These are phyloP conservation scores for Sussaba pulchella DNA, from an alignment of 2,888 invertebrate genomes.

Conservation along the genomic window DNA sequence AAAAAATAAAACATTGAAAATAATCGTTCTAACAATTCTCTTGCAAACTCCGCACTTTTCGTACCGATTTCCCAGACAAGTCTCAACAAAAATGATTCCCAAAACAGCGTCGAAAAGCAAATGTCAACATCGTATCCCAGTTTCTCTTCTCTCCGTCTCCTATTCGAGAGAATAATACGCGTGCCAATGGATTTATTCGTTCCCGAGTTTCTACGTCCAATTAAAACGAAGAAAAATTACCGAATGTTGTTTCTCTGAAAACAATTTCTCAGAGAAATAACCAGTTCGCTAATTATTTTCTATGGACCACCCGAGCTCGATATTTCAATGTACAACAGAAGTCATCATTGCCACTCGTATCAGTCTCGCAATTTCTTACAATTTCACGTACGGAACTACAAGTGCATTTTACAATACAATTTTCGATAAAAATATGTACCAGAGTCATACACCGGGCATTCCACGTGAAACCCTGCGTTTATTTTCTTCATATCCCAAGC, in stretches of 20 bases:
- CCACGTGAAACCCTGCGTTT: not conserved
- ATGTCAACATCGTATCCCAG: constrained; percentile 6
- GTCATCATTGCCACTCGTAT: constrained; percentile 37
- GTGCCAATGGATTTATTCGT: constrained; percentile 38
- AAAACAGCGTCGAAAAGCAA: constrained; percentile 39
- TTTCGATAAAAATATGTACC: constrained; percentile 65
- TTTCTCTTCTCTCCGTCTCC: not conserved
- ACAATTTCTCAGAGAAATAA: not conserved
- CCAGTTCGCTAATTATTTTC: not conserved
- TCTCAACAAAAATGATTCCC: too few species aligned
- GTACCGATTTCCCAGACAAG: too few species aligned
- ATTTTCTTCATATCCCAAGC: too few species aligned
- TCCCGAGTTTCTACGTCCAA: not conserved
- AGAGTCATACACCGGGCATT: constrained; percentile 45
- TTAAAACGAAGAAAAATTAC: too few species aligned
- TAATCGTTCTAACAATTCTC: too few species aligned
- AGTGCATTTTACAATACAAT: constrained; percentile 67
- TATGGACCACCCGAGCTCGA: constrained; percentile 6
- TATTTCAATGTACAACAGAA: constrained; percentile 55
- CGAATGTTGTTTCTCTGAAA: too few species aligned
- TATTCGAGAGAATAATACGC: constrained; percentile 25
- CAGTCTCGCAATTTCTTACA: constrained; percentile 20
- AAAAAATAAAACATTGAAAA: too few species aligned
- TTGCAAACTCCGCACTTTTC: too few species aligned
- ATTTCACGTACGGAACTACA: constrained; percentile 53